Evolutionary conservation across 2,888 invertebrate genomes (phyloP), one percentile per base, ranked within the genome.

Genomic region (Chydorus sphaericus): DNA sequence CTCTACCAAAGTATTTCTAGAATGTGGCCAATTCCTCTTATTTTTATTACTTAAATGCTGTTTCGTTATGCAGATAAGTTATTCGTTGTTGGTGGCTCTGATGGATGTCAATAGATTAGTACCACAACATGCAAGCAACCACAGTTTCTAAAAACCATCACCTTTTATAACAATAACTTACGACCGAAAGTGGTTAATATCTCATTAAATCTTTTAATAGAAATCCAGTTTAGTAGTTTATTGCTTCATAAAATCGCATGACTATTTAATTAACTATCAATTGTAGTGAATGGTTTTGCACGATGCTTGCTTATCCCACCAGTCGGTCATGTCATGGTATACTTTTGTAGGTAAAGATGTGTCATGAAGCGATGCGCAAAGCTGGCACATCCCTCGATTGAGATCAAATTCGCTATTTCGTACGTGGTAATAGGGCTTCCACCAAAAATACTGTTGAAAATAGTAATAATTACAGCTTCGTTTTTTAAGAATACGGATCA

Each of bases 371-470:
- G 31, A 23, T 16, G 52, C 23, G 52, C 52, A 52, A 10, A 52
- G 23, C 23, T 52, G 33, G 37, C 52, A 52, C 52, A 52, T 52
- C 18, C 52, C 36, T 36, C 14, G 10, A 6, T 52, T 52, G n/a
- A 33, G 18, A 29, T 52, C 52, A 10, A 14, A 5, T 26, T 33
- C 31, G n/a, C 36, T 36, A 26, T 52, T 36, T n/a, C 52, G 20
- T 4, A 55, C 33, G 26, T 49, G 16, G 31, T 48, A 55, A 26
- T 31, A 26, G 7, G 48, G 8, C 18, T 55, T 55, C 91, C 91
- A 92, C 63, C 79, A 81, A 70, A 94, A 94, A 70, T 96, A 96
- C n/a, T n/a, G n/a, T n/a, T n/a, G n/a, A n/a, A n/a, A n/a, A n/a
- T n/a, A n/a, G n/a, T n/a, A n/a, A n/a, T n/a, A n/a, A n/a, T n/a